A percentile compares a stretch with the other conserved stretches of the same genome.
Evolutionary conservation across 2,888 invertebrate genomes (phyloP).

Genomic region (Aromia moschata): DNA sequence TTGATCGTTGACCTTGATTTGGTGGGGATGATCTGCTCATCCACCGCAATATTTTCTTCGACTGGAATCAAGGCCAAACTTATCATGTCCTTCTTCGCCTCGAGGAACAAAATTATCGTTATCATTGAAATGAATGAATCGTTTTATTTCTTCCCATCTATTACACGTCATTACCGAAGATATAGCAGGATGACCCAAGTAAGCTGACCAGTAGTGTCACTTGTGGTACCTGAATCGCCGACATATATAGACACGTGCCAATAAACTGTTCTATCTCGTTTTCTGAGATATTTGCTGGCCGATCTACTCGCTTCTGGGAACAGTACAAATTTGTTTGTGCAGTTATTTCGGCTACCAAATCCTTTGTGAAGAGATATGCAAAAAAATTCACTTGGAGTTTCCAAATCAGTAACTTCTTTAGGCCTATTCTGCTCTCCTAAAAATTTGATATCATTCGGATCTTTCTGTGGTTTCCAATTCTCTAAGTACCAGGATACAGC

Average conservation of each 20-base stretch:
- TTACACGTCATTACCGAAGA: slow-evolving; percentile 25
- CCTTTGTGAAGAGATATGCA: slow-evolving; percentile 5
- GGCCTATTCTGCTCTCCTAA: neutral
- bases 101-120: slow-evolving; percentile 18
- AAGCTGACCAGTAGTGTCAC: slow-evolving; percentile 18
- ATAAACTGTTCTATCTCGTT: neutral
- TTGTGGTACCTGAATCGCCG: slow-evolving; percentile 17
- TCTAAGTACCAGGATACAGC: neutral
- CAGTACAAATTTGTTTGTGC: slow-evolving; percentile 15
- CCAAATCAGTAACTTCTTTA: slow-evolving; percentile 1
- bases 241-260: slow-evolving; percentile 19
- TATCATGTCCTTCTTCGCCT: slow-evolving; percentile 24
- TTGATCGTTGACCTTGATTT: slow-evolving; percentile 16
- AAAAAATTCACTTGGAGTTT: slow-evolving; percentile 10
- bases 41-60: slow-evolving; percentile 26
- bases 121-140: slow-evolving; percentile 24
- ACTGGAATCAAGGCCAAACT: slow-evolving; percentile 21
- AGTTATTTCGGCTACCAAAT: slow-evolving; percentile 12
- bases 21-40: slow-evolving; percentile 27
- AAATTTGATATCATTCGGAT: slow-evolving; percentile 10
- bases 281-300: slow-evolving; percentile 4
- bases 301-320: slow-evolving; percentile 5
- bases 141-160: slow-evolving; percentile 24
- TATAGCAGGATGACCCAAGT: slow-evolving; percentile 10
- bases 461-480: slow-evolving; percentile 10